Base-by-base conservation (phyloP, 2,888 invertebrate genomes). In the Archips xylosteana region DNA sequence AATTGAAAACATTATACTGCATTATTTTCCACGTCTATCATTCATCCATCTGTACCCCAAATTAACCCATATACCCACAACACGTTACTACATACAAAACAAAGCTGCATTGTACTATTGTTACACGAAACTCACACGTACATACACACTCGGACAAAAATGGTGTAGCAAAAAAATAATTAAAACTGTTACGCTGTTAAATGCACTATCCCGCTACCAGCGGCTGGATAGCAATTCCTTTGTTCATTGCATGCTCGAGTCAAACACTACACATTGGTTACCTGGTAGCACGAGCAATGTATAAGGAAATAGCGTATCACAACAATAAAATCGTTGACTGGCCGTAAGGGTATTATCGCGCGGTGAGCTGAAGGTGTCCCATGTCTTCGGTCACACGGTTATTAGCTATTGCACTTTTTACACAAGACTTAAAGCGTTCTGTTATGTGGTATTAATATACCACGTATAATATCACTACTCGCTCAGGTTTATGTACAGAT, bases 101-200 rank as follows among this genome's bases (percentile, higher is more conserved):
- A 90, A 90, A 89, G 87, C 78, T 76, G 78, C 82, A 89, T 90
- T 90, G 89, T 90, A 77, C 81, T 77, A 90, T 90, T 90, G 89
- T 89, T 86, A 75, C 75, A 71, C 65, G 39, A 68, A 59, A 75
- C 77, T 78, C 82, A 78, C 78, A 82, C 81, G 79, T 76, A 79
- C 80, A 80, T 81, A 79, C 79, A 82, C 78, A 75, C 73, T 71
- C 61, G 77, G 78, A 82, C 83, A 84, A 84, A 84, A 85, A 85
- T 80, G 79, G 45, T 62, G 73, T 75, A 72, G 75, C 76, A 78
- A 76, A 76, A 75, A 76, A 77, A 74, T 77, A 79, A 81, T 78
- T 79, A 72, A 71, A 76, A 72, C 51, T 69, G 64, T 62, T 60
- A 51, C 67, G 59, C 42, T 57, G 36, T 51, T 49, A 23, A 12